These are phyloP conservation scores for Chloroceryle inda DNA, from an alignment of 2,797 vertebrate genomes.

Conservation along the genomic window DNA sequence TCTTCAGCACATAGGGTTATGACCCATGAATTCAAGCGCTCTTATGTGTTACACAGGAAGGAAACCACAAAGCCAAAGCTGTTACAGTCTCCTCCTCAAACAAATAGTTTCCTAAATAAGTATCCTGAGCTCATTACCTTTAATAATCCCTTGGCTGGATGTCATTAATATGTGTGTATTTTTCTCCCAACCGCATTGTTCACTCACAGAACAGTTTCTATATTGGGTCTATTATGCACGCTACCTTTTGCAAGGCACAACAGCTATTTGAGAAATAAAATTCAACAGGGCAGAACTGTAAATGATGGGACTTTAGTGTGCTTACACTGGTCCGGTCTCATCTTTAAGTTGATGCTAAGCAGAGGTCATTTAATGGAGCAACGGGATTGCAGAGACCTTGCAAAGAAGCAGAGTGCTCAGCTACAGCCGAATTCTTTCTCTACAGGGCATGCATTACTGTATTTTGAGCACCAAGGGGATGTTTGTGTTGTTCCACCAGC, in stretches of 20 bases:
- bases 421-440: background rate
- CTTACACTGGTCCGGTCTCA: background rate
- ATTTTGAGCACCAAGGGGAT: background rate
- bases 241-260: background rate
- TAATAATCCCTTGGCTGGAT: background rate
- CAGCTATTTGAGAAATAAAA: background rate
- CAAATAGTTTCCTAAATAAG: background rate
- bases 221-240: background rate
- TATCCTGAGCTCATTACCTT: background rate
- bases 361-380: background rate
- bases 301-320: background rate
- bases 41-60: background rate
- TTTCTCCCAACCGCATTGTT: background rate
- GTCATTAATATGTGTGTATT: background rate
- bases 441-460: background rate
- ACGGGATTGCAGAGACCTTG: background rate
- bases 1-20: conserved; percentile 5
- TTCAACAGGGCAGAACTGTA: background rate
- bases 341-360: background rate
- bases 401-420: background rate
- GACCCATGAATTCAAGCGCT: background rate
- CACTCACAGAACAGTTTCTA: background rate
- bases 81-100: background rate
- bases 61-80: background rate
- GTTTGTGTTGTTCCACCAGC: background rate